Conservation (phyloP, 2,888 invertebrate genomes). For the Tipula lateralis region DNA sequence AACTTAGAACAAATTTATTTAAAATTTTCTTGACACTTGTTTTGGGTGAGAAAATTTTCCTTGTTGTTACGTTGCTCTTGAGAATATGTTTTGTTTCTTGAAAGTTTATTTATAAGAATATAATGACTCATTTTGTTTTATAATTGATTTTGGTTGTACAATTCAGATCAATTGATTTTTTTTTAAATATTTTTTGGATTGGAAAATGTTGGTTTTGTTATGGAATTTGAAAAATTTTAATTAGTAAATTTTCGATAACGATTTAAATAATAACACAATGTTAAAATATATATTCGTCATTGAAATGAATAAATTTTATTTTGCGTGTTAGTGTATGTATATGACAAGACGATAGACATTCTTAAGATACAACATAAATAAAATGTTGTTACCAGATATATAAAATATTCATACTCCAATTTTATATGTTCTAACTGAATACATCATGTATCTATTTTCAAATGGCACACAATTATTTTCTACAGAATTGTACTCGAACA, state of each 20-base stretch:
- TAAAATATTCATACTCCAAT: too few relatives aligned
- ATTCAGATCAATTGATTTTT: background rate
- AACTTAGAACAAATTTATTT: background rate
- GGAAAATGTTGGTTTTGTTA: background rate
- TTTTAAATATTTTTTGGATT: background rate
- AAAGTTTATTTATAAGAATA: background rate
- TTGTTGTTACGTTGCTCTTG: background rate
- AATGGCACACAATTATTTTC: too few relatives aligned
- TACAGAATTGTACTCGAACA: too few relatives aligned
- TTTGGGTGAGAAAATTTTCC: background rate
- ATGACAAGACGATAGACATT: too few relatives aligned
- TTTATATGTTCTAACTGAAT: too few relatives aligned
- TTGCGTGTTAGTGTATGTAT: too few relatives aligned
- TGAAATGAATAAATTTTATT: too few relatives aligned
- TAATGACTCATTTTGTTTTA: background rate
- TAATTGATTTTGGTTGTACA: background rate
- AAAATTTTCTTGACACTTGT: background rate
- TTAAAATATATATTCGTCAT: too few relatives aligned
- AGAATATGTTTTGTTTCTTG: background rate
- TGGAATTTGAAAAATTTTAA: background rate
- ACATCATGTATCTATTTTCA: too few relatives aligned
- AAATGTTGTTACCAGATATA: too few relatives aligned
- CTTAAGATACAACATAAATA: too few relatives aligned
- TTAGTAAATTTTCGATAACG: background rate
- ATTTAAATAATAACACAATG: too few relatives aligned